Evolutionary conservation across 2,797 vertebrate species (phyloP).

Genomic region (Cirrhinus molitorella): DNA sequence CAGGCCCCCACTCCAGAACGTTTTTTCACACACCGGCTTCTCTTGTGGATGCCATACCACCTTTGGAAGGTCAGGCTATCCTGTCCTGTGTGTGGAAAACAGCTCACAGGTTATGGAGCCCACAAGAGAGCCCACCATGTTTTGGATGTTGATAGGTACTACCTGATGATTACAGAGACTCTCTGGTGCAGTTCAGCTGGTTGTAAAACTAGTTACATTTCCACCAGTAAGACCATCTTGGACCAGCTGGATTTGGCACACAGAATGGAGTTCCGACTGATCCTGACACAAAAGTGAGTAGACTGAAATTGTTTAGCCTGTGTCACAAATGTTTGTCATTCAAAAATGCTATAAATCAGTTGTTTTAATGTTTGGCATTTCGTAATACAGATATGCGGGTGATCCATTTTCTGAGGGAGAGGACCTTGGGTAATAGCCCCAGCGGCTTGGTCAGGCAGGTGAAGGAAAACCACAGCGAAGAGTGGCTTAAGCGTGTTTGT

Average conservation of each 20-base stretch:
- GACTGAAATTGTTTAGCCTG: background rate
- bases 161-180: conserved; percentile 50
- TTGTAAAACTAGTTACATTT: conserved; percentile 4
- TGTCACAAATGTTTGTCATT: conserved; percentile 2
- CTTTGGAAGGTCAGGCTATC: conserved; percentile 48
- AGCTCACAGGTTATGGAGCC: conserved; percentile 24
- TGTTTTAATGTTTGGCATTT: background rate
- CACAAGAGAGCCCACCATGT: conserved; percentile 34
- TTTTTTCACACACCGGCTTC: conserved; percentile 41
- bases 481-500: background rate
- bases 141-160: conserved; percentile 43
- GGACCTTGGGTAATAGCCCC: background rate
- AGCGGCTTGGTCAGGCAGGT: background rate
- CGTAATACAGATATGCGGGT: background rate
- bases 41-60: conserved; percentile 55
- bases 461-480: background rate
- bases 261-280: conserved; percentile 8
- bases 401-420: background rate
- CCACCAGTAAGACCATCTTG: conserved; percentile 11
- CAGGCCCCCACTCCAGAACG: conserved; percentile 21
- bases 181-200: conserved; percentile 33
- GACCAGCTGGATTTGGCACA: conserved; percentile 7
- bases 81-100: conserved; percentile 36
- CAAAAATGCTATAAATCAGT: background rate
- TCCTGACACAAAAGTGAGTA: background rate